Percentiles rank a stretch among this genome's conserved stretches.
Conservation (phyloP, 2,113 vertebrate species). For the Marmota monax region DNA sequence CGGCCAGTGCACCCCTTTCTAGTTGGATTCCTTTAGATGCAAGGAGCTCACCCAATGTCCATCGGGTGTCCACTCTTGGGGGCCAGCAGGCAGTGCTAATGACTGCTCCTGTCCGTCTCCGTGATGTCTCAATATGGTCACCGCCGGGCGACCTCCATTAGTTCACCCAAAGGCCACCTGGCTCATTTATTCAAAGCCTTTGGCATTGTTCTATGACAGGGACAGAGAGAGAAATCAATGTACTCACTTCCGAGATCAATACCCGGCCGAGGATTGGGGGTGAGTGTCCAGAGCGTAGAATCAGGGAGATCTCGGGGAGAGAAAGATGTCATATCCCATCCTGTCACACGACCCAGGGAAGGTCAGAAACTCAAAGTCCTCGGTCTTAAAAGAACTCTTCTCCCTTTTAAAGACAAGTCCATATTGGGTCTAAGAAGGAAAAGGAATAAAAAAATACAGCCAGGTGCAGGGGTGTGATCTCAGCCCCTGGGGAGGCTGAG, state of each 20-base stretch:
- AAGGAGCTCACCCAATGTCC: neutral
- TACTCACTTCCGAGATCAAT: slow-evolving; percentile 54
- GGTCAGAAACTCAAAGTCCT: neutral
- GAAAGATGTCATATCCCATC: slow-evolving; percentile 5
- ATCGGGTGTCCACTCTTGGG: neutral
- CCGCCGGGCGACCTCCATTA: neutral
- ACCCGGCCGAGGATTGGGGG: neutral
- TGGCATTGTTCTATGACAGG: slow-evolving; percentile 32
- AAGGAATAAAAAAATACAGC: neutral
- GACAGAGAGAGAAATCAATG: slow-evolving; percentile 46
- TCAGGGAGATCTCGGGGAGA: slow-evolving; percentile 8
- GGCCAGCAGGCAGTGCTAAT: neutral
- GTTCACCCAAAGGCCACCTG: slow-evolving; percentile 20
- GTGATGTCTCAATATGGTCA: neutral
- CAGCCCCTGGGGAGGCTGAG: neutral
- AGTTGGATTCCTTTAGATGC: neutral
- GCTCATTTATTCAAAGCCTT: slow-evolving; percentile 63
- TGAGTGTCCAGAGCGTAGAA: neutral
- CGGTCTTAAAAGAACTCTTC: neutral
- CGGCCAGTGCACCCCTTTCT: too few species aligned
- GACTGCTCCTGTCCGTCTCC: too few species aligned
- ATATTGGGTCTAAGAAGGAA: neutral
- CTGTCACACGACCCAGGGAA: neutral
- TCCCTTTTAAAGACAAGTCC: neutral
- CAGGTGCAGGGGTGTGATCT: neutral